These are phyloP conservation scores for Momotus momota DNA, from an alignment of 2,797 vertebrate genomes.

Conservation along the genomic window DNA sequence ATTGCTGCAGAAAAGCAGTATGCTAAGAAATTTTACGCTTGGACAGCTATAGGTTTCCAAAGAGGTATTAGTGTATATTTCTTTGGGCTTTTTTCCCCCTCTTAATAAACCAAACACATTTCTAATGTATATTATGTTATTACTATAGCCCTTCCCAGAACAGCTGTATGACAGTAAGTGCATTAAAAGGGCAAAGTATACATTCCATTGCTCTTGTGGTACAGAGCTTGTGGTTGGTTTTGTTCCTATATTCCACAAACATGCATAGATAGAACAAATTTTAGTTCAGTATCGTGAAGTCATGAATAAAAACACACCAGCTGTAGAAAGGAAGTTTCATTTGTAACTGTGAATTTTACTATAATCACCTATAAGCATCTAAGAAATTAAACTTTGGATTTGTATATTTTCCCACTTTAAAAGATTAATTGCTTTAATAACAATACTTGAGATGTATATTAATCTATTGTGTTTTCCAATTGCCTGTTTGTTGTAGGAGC, in stretches of 20 bases:
- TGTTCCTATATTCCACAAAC: not conserved
- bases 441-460: not conserved
- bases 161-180: not conserved
- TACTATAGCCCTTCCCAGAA: not conserved
- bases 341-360: not conserved
- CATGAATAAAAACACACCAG: not conserved
- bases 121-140: not conserved
- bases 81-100: too few relatives aligned
- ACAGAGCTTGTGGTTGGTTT: not conserved
- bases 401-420: not conserved
- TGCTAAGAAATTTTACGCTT: not conserved
- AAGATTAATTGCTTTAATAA: not conserved
- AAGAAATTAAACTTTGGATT: not conserved
- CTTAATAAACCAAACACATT: not conserved
- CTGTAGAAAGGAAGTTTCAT: not conserved
- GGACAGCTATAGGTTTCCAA: not conserved
- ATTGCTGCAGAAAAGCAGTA: not conserved
- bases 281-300: not conserved
- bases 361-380: not conserved
- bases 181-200: not conserved
- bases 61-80: not conserved
- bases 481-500: constrained; percentile 76
- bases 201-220: not conserved
- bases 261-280: not conserved
- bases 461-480: not conserved